Base-by-base conservation (phyloP, 2,888 invertebrate species). In the Ormia ochracea region DNA sequence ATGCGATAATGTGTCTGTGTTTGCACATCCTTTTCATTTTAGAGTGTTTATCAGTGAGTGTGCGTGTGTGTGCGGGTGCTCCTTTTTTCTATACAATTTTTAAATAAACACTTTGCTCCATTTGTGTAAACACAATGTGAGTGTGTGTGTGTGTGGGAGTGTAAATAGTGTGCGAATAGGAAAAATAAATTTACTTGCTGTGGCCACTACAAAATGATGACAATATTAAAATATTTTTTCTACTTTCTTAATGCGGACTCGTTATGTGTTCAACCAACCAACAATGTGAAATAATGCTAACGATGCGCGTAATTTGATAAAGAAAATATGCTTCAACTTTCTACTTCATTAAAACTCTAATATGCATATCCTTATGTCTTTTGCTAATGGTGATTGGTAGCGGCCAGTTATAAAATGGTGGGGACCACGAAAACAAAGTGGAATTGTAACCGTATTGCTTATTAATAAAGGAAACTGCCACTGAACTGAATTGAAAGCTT, bases 231-330 rank as follows among this genome's bases (percentile, higher is more conserved):
- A 33, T 14, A 41, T 14, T 17, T 41, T 41, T 41, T 41, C 26
- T 50, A 28, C 12, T 63, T 36, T 61, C 43, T 52, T 63, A 10
- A 26, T 59, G 14, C 28, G 59, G 23, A 33, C 31, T 61, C 7
- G 28, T 76, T 63, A 63, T 61, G 38, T 48, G 52, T 54, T 70
- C 79, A 76, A 61, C 66, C 76, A 66, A 78, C 70, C 50, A 23
- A 45, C 50, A 72, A 85, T 86, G 85, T 84, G 85, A 87, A 86
- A 83, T 84, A 85, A 83, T 83, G 85, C 85, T 86, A 86, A 86
- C 86, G 87, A 87, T 85, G 86, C 87, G 87, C 86, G 83, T 86
- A 87, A 86, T 87, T 86, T 86, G 83, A 87, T 87, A 85, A 85
- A 85, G 73, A 82, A 75, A 81, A 78, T 78, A 81, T 80, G 80